Evolutionary conservation across 2,888 invertebrate genomes (phyloP).

Genomic region (Amphipoea lucens): DNA sequence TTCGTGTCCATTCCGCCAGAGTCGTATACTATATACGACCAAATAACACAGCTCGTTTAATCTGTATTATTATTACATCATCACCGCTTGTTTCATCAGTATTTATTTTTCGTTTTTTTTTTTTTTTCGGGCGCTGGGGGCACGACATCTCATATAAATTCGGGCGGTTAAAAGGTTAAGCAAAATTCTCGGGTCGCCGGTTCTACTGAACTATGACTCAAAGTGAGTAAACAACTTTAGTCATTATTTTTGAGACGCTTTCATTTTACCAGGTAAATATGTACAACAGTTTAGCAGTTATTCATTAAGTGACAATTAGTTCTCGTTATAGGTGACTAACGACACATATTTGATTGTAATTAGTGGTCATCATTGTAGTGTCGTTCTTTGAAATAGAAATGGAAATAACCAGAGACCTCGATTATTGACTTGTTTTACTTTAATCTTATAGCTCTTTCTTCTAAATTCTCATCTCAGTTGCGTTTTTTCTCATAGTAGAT

Average conservation of each 20-base stretch:
- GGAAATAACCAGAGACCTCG: neutral
- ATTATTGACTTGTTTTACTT: neutral
- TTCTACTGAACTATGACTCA: neutral
- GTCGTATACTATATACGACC: no score
- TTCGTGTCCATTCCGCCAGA: no score
- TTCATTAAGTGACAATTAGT: constrained; percentile 24
- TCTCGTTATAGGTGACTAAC: constrained; percentile 25
- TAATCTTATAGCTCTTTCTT: neutral
- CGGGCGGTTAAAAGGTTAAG: no score
- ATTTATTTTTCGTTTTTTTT: no score
- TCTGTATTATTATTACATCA: no score
- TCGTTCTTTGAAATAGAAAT: neutral
- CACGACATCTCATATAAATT: no score
- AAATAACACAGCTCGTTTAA: no score
- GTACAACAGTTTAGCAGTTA: neutral
- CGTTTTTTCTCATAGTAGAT: neutral
- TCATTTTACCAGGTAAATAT: neutral
- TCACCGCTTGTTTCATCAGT: no score
- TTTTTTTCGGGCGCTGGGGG: no score
- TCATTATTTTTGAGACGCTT: neutral
- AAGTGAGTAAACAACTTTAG: neutral
- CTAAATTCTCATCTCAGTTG: neutral
- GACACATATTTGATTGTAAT: constrained; percentile 5
- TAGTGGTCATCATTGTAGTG: neutral
- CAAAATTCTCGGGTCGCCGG: neutral